Evolutionary conservation across 2,888 invertebrate species (phyloP), one percentile per base, ranked within the genome.

Genomic region (Acleris holmiana): DNA sequence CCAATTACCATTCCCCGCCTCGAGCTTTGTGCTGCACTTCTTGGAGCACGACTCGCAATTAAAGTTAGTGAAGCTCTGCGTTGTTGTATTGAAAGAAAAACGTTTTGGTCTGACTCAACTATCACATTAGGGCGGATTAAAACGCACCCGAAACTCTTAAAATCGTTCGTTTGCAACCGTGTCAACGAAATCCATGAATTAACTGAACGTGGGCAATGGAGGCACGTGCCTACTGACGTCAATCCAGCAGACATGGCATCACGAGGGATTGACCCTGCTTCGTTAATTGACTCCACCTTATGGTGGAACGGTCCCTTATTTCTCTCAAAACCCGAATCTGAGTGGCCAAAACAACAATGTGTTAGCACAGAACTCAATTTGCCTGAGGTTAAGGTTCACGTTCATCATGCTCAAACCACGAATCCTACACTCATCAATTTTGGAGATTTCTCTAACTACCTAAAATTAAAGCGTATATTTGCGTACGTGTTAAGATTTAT

Each of bases 161-260:
- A 73, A 48, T 23, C 67, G 7, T 73, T 71, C 49, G 69, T 72
- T 3, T 61, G 67, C n/a, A 71, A 72, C 29, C 18, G 71, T 5
- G 53, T 73, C 2, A 40, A 51, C 3, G 67, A 70, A 55, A 71
- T 71, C 15, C 48, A 47, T 25, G 67, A 71, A 49, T 13, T 71
- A 1, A 71, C 71, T 8, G 8, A 46, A 2, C 17, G n/a, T 13
- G 10, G 48, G 4, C 19, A 40, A 0, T 71, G 68, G 69, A 35
- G 60, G 1, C 65, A 72, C n/a, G n/a, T n/a, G n/a, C n/a, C n/a
- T n/a, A 23, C 23, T 25, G 23, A 25, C 23, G 23, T 48, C 0
- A 68, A 68, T 40, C 68, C 68, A 1, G 68, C 67, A 6, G 71
- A 69, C 19, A 15, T 71, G 19, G 60, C 54, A 10, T 68, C 69